phyloP scores from a whole-genome alignment of 1,140 invertebrate genomes.

The Scaptomyza hsui region DNA sequence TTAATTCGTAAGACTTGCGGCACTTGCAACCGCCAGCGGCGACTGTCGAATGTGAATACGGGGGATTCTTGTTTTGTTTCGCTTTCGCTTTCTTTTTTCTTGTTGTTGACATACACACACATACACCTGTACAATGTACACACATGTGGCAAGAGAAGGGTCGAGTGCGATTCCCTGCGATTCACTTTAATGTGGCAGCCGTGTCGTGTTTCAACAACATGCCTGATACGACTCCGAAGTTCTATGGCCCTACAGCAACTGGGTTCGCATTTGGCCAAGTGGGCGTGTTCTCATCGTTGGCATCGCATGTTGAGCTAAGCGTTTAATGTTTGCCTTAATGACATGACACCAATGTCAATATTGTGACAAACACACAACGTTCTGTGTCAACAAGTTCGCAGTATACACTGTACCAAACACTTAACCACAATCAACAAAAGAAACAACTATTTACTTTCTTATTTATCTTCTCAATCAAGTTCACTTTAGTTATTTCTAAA shows the following conservation, averaged over 20 bases:
- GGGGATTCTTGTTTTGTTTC: slow-evolving; percentile 52
- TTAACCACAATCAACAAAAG: background rate
- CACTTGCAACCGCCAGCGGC: slow-evolving; percentile 65
- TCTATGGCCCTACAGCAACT: background rate
- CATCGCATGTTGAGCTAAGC: slow-evolving; percentile 71
- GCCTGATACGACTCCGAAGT: slow-evolving; percentile 6
- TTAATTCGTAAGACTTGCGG: slow-evolving; percentile 44
- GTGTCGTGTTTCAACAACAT: slow-evolving; percentile 49
- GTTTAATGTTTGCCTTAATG: slow-evolving; percentile 74
- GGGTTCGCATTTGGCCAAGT: slow-evolving; percentile 20
- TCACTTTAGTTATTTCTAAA: no score
- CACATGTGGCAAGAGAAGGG: slow-evolving; percentile 31
- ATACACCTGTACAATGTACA: slow-evolving; percentile 39
- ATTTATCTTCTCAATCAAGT: background rate
- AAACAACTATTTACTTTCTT: background rate
- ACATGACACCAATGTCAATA: slow-evolving; percentile 82
- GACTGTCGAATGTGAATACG: slow-evolving; percentile 63
- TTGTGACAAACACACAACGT: slow-evolving; percentile 60
- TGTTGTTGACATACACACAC: slow-evolving; percentile 28
- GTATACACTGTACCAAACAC: slow-evolving; percentile 33
- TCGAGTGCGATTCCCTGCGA: slow-evolving; percentile 44
- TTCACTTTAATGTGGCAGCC: slow-evolving; percentile 48
- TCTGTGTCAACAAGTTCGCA: slow-evolving; percentile 73
- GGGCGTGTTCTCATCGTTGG: slow-evolving; percentile 9
- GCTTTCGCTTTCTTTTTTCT: slow-evolving; percentile 21